These are phyloP conservation scores for Rhea americana DNA, from an alignment of 2,113 vertebrate genomes.

Conservation along the genomic window DNA sequence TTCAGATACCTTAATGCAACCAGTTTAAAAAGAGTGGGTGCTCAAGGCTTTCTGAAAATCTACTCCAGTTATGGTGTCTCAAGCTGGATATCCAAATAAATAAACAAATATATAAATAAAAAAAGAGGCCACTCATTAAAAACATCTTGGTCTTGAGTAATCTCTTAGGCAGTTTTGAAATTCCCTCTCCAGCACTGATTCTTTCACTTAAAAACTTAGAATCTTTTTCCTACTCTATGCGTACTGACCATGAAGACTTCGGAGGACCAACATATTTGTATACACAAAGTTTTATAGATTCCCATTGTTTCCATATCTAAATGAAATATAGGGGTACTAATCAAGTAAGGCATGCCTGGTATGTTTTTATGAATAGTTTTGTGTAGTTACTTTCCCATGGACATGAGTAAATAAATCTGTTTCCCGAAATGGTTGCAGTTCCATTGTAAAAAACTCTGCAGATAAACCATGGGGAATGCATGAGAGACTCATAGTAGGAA, in stretches of 20 bases:
- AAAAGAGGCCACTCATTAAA: background rate
- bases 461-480: conserved; percentile 15
- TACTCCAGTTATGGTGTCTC: conserved; percentile 33
- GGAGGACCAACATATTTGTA: conserved; percentile 79
- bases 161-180: background rate
- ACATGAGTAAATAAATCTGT: conserved; percentile 73
- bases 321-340: conserved; percentile 20
- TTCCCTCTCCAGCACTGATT: conserved; percentile 36
- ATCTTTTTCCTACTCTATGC: conserved; percentile 57
- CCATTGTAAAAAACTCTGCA: conserved; percentile 70
- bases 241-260: conserved; percentile 65
- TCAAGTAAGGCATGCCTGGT: conserved; percentile 41
- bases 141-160: background rate
- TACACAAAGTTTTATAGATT: conserved; percentile 59
- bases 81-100: conserved; percentile 32
- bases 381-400: conserved; percentile 60
- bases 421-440: conserved; percentile 61
- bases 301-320: conserved; percentile 57
- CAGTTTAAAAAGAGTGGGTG: conserved; percentile 35
- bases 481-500: conserved; percentile 4
- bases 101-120: background rate
- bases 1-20: conserved; percentile 54
- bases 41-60: conserved; percentile 50
- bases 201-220: conserved; percentile 53
- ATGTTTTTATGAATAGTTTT: conserved; percentile 52